Evolutionary conservation across 2,797 vertebrate genomes (phyloP), one percentile per base, ranked within the genome.

Genomic region (Pseudomugil tenellus): DNA sequence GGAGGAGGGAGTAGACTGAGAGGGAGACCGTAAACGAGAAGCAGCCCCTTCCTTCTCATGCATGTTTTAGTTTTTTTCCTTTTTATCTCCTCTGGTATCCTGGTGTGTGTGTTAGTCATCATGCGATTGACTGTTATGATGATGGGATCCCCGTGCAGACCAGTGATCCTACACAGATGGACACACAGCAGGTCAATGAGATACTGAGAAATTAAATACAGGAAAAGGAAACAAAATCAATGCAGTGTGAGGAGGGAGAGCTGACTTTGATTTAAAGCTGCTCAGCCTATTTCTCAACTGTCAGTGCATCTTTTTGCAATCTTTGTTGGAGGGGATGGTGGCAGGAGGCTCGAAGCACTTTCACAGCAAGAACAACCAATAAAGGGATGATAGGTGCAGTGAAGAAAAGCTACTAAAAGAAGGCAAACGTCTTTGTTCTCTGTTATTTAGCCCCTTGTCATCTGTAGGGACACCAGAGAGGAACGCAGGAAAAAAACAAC

Each of bases 171-270:
- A 85, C 72, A 70, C 85, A 90, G 85, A 87, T 84, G 85, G 86
- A 84, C 78, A 74, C 86, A 61, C 86, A 83, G 88, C 81, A 83
- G 83, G 81, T 86, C 67, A 67, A 73, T 80, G 79, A 87, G 74
- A 87, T 74, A 58, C 74, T 61, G 83, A 84, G 82, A 89, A 89
- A 91, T 87, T 77, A 89, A 91, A 92, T 85, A 85, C 87, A 78
- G 80, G 64, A 81, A 90, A 88, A 87, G 67, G 81, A 87, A 88
- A 86, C 87, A 58, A 85, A 91, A 90, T 91, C 89, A 88, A 87
- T 91, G 86, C 76, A 72, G 83, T 80, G 78, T 76, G 80, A 90
- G 72, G 81, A 89, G 74, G 76, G 70, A 84, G 76, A 83, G 83
- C 80, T 84, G 85, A 87, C 83, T 92, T 87, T 84, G 79, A 89